Percentiles rank a stretch among this genome's conserved stretches.
These are phyloP conservation scores for Danio rerio DNA, from an alignment of 2,113 vertebrate genomes.

Conservation along the genomic window DNA sequence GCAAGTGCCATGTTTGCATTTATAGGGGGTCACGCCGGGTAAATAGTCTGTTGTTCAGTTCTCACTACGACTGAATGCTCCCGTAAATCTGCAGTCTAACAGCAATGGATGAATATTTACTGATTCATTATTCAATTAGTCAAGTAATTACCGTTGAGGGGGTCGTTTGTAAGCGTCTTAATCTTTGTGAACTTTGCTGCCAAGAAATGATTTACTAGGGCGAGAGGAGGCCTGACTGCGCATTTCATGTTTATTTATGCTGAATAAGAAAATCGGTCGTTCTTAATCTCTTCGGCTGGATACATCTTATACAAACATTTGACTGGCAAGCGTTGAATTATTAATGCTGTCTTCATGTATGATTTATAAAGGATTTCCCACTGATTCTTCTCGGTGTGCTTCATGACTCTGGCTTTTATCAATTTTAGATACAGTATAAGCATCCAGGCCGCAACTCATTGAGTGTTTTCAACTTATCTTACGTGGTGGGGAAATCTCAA, in stretches of 20 bases:
- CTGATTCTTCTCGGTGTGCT: not conserved
- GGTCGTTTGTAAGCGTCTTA: not conserved
- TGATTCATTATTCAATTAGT: conserved; percentile 33
- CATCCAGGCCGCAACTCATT: not conserved
- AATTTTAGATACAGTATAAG: not conserved
- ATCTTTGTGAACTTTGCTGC: conserved; percentile 21
- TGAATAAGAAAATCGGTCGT: not conserved
- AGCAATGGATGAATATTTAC: conserved; percentile 13
- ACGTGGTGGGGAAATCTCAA: conserved; percentile 11
- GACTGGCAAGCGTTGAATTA: not conserved
- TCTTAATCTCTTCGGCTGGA: conserved; percentile 10
- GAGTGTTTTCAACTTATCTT: not conserved
- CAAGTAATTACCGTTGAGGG: not conserved
- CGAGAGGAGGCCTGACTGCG: not conserved
- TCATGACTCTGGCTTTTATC: not conserved
- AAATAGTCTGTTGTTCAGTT: not conserved
- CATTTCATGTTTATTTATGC: conserved; percentile 33
- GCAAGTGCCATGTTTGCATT: conserved; percentile 20
- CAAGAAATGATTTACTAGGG: conserved; percentile 3
- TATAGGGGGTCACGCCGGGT: not conserved
- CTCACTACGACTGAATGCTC: not conserved
- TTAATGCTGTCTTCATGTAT: conserved; percentile 29
- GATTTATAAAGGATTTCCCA: conserved; percentile 19
- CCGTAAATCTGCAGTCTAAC: not conserved
- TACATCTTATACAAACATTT: conserved; percentile 34